A percentile compares a stretch with the other conserved stretches of the same genome.
These are phyloP conservation scores for Subanguina moxae DNA, from an alignment of 1,140 invertebrate species.

Conservation along the genomic window DNA sequence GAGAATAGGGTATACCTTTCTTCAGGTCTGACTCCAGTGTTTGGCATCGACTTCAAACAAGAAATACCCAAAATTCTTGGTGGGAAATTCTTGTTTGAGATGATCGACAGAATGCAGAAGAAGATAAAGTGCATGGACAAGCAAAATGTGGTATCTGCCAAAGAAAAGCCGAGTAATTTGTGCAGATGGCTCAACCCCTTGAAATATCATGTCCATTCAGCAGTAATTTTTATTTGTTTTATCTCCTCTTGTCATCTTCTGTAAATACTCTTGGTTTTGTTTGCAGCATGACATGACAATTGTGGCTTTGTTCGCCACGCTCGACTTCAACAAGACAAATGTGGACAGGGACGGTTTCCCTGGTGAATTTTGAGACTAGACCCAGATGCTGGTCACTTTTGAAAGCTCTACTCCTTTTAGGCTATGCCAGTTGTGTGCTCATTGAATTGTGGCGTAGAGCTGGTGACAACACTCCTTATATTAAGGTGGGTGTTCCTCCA, in stretches of 20 bases:
- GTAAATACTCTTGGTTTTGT: too few species aligned
- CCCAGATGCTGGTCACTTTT: too few species aligned
- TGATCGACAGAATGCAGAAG: slow-evolving; percentile 21
- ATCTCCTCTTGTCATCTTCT: too few species aligned
- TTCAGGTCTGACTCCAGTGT: slow-evolving; percentile 11
- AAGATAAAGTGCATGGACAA: slow-evolving; percentile 24
- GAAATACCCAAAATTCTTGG: slow-evolving; percentile 25
- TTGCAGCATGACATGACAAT: slow-evolving; percentile 26
- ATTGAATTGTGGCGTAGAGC: slow-evolving; percentile 20
- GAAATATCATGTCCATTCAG: slow-evolving; percentile 23
- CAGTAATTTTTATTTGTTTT: slow-evolving; percentile 12
- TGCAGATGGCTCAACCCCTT: slow-evolving; percentile 16
- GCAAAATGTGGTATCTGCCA: not conserved
- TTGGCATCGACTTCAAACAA: slow-evolving; percentile 14
- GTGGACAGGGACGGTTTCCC: slow-evolving; percentile 23
- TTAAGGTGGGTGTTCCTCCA: slow-evolving; percentile 9
- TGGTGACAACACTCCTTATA: not conserved
- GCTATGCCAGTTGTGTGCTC: slow-evolving; percentile 17
- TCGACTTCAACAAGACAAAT: slow-evolving; percentile 18
- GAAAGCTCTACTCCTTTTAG: too few species aligned
- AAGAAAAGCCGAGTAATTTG: not conserved
- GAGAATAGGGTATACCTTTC: not conserved
- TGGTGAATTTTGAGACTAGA: not conserved
- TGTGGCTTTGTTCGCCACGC: slow-evolving; percentile 18
- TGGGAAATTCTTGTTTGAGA: slow-evolving; percentile 17